Evolutionary conservation across 1,140 invertebrate genomes (phyloP).

Genomic region (Archivesica marissinica): DNA sequence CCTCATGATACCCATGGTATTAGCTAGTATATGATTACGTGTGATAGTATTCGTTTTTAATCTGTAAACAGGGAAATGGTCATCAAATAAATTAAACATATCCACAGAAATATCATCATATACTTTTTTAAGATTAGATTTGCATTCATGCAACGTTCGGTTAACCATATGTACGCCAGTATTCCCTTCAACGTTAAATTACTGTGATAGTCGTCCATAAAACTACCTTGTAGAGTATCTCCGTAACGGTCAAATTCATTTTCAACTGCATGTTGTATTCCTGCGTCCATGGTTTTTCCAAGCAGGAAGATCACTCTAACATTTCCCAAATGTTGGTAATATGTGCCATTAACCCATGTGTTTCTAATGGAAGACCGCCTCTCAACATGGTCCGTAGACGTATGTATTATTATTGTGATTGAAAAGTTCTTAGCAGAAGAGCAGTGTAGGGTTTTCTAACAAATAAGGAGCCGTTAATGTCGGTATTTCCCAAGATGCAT

Average conservation of each 20-base stretch:
- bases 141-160: conserved; percentile 87
- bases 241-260: conserved; percentile 68
- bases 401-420: conserved; percentile 75
- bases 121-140: conserved; percentile 86
- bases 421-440: conserved; percentile 58
- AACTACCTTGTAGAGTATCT: conserved; percentile 80
- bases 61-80: conserved; percentile 19
- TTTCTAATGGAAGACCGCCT: conserved; percentile 71
- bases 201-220: conserved; percentile 78
- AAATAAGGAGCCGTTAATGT: conserved; percentile 62
- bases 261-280: conserved; percentile 60
- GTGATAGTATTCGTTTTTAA: conserved; percentile 40
- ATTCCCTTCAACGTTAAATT: conserved; percentile 86
- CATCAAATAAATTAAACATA: conserved; percentile 42
- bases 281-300: conserved; percentile 85
- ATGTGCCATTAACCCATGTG: conserved; percentile 78
- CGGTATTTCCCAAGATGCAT: background rate
- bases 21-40: conserved; percentile 56
- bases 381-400: conserved; percentile 71
- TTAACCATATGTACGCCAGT: conserved; percentile 90
- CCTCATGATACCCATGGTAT: conserved; percentile 57
- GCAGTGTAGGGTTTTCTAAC: conserved; percentile 70
- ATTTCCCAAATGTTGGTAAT: conserved; percentile 59
- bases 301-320: conserved; percentile 87
- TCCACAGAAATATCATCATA: conserved; percentile 74